Evolutionary conservation across 2,797 vertebrate genomes (phyloP), one percentile per base, ranked within the genome.

Genomic region (Lithobates sylvaticus): DNA sequence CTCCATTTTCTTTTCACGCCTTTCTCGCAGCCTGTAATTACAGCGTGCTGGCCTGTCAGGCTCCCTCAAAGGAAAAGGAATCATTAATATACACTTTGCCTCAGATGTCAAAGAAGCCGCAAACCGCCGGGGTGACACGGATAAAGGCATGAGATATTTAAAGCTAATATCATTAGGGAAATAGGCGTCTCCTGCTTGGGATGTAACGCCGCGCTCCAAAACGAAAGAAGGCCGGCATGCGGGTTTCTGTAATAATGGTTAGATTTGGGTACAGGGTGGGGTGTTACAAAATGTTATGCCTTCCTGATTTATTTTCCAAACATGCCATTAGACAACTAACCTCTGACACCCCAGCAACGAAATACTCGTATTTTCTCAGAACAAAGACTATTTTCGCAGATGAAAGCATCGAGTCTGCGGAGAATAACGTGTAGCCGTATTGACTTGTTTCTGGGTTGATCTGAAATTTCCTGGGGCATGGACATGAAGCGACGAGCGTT

Each of bases 1-100:
- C 78, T 71, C 76, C 70, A 83, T 89, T 90, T 92, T 83, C 88
- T 89, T 91, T 90, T 91, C 90, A 89, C 79, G 88, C 86, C 39
- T 70, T 72, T 83, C 54, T 81, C n/a, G 73, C 84, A 89, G 76
- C 65, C 79, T 87, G n/a, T 86, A 92, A 93, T 92, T 92, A 89
- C 29, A 7, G 32, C 82, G 78, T 72, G 90, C 80, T 89, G 16
- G 61, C 65, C 74, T 88, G 89, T 88, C 88, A 88, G 79, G 27
- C 83, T 76, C 83, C 88, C 78, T 75, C 85, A 90, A 64, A 82
- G 87, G 13, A 54, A 89, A 44, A 44, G 78, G 86, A 86, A 2
- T 0, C 78, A 86, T 84, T 90, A 89, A 90, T 88, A 88, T 5
- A 86, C 79, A 77, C 85, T 88, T 85, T 89, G 78, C 74, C 61